Base-by-base conservation (phyloP, 2,797 vertebrate genomes). In the Melanotaenia pygmaea region DNA sequence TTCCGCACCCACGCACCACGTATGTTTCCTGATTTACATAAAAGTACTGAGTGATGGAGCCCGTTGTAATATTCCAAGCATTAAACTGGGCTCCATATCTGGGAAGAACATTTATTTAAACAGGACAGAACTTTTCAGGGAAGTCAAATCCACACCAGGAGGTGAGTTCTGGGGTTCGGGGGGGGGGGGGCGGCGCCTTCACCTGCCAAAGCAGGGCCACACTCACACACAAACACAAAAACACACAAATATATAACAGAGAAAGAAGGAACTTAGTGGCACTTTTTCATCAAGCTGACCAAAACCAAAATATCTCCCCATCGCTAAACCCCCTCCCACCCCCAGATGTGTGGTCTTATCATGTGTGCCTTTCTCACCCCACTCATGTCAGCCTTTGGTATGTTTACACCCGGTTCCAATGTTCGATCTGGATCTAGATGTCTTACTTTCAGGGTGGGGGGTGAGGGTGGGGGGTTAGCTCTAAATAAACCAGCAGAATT, bases 291-390 rank as follows among this genome's bases (percentile, higher is more conserved):
- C 85, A 84, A 89, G 91, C 92, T 91, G 85, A 92, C 80, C 84
- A 84, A 82, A 95, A 95, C 92, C 94, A 93, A 95, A 95, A 93
- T 65, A 63, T 74, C 72, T 1, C 0, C 40, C 22, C 32, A 26
- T 32, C 0, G 8, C 77, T 20, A 38, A 8, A 18, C 43, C 67
- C 10, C 40, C 75, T 74, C 81, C 81, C 88, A 89, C 91, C 80
- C 77, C 83, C 80, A 90, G 86, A 90, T 90, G 88, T 92, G 91
- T 94, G 93, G 90, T 95, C 88, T 91, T 92, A 91, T 94, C 92
- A 92, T 94, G 92, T 95, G 94, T 95, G 95, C 95, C 94, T 95
- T 95, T 94, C 92, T 94, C 88, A 82, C 87, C 91, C 88, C 91
- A 79, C 88, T 90, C 91, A 89, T 90, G 91, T 91, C 88, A 92